Conservation (phyloP, 2,888 invertebrate genomes). For the Hirtodrosophila trivittata region DNA sequence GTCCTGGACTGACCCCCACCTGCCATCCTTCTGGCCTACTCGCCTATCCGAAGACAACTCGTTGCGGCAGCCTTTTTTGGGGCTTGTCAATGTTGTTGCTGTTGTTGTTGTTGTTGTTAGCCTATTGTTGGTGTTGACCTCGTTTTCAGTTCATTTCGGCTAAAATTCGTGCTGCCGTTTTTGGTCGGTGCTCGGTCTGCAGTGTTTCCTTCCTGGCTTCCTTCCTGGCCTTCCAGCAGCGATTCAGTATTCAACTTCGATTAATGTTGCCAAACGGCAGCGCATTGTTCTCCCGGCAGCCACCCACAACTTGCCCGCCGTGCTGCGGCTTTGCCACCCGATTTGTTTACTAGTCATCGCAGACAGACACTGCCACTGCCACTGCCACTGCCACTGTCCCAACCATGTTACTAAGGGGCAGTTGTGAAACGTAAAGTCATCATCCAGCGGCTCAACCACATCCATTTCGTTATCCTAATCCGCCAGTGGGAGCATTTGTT, state of each 20-base stretch:
- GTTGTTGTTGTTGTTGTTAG: constrained; percentile 11
- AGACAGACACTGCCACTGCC: not conserved
- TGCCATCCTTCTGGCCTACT: constrained; percentile 9
- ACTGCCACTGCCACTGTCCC: not conserved
- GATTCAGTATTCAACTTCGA: constrained; percentile 64
- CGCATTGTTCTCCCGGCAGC: constrained; percentile 33
- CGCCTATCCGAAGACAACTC: constrained; percentile 12
- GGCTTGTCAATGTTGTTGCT: constrained; percentile 6
- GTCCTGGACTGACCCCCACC: constrained; percentile 12
- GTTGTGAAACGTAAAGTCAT: constrained; percentile 51
- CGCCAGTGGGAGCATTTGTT: constrained; percentile 47
- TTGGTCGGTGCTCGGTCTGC: constrained; percentile 27
- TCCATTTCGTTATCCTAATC: constrained; percentile 37
- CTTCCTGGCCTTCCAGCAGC: constrained; percentile 34
- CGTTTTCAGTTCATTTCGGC: constrained; percentile 48
- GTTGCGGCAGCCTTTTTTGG: constrained; percentile 31
- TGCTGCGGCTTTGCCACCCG: constrained; percentile 16
- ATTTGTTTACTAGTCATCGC: constrained; percentile 62
- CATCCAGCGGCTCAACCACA: constrained; percentile 5
- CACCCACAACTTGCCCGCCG: not conserved
- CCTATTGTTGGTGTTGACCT: constrained; percentile 51
- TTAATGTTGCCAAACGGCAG: constrained; percentile 63
- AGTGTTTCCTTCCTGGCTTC: constrained; percentile 62
- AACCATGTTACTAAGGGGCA: constrained; percentile 12
- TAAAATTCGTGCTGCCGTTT: constrained; percentile 21